These are phyloP conservation scores for Amiota minor DNA, from an alignment of 2,888 invertebrate species.

Conservation along the genomic window DNA sequence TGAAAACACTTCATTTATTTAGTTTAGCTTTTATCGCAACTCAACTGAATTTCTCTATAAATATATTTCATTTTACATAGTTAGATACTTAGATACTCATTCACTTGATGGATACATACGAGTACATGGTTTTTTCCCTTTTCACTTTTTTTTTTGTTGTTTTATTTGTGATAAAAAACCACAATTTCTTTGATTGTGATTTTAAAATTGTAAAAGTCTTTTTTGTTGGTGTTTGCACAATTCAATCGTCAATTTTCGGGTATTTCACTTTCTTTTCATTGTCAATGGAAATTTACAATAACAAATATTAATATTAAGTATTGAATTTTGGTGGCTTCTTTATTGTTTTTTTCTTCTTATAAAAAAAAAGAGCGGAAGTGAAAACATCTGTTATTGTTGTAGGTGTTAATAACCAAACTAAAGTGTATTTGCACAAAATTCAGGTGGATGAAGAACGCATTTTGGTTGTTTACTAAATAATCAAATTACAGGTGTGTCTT, in stretches of 20 bases:
- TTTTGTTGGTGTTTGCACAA: not conserved
- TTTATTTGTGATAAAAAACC: not conserved
- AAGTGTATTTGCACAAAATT: too few species aligned
- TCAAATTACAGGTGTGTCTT: too few species aligned
- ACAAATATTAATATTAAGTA: not conserved
- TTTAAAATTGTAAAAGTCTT: not conserved
- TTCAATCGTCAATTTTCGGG: not conserved
- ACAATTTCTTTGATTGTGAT: not conserved
- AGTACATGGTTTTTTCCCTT: too few species aligned
- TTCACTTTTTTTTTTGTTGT: not conserved
- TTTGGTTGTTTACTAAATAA: too few species aligned
- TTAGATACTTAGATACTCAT: not conserved
- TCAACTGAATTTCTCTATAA: constrained; percentile 11
- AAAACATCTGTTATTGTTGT: not conserved
- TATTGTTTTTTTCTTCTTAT: not conserved
- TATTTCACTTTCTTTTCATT: constrained; percentile 7
- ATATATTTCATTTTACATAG: not conserved
- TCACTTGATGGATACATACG: not conserved
- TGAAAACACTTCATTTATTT: constrained; percentile 18
- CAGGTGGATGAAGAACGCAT: too few species aligned
- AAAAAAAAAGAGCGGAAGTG: not conserved
- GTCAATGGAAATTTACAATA: not conserved
- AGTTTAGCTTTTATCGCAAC: not conserved
- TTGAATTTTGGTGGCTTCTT: not conserved
- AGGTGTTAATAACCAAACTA: too few species aligned